These are phyloP conservation scores for Sarcophaga variegata DNA, from an alignment of 2,888 invertebrate genomes.

Conservation along the genomic window DNA sequence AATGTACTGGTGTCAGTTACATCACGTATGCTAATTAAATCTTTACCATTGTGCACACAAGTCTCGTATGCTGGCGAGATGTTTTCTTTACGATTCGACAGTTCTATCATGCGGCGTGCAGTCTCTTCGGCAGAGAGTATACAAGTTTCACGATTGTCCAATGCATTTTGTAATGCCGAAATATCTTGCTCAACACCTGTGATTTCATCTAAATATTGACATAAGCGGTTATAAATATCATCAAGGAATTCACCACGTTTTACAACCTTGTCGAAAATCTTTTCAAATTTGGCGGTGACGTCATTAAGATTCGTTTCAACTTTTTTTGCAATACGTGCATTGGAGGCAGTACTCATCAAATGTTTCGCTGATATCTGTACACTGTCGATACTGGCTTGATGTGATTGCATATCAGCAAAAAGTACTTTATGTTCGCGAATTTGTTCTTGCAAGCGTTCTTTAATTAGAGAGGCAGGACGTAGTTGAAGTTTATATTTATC, in stretches of 20 bases:
- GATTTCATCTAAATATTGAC: conserved; percentile 87
- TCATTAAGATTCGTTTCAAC: conserved; percentile 95
- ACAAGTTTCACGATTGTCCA: conserved; percentile 88
- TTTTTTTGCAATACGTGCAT: conserved; percentile 93
- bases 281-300: conserved; percentile 92
- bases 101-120: conserved; percentile 83
- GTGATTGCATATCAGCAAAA: conserved; percentile 92
- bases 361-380: conserved; percentile 91
- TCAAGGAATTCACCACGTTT: conserved; percentile 92
- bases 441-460: conserved; percentile 94
- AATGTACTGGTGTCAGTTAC: conserved; percentile 93
- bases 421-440: conserved; percentile 92
- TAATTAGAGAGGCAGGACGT: conserved; percentile 93
- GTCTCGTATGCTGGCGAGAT: conserved; percentile 88
- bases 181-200: conserved; percentile 88
- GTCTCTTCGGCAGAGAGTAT: conserved; percentile 86
- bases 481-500: conserved; percentile 90
- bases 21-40: conserved; percentile 91
- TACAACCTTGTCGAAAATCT: conserved; percentile 89
- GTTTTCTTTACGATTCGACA: conserved; percentile 83
- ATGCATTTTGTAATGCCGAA: conserved; percentile 86
- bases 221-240: conserved; percentile 87
- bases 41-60: conserved; percentile 90
- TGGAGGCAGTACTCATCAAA: conserved; percentile 90
- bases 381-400: conserved; percentile 92